Evolutionary conservation across 2,797 vertebrate species (phyloP), one percentile per base, ranked within the genome.

Genomic region (Micromesistius poutassou): DNA sequence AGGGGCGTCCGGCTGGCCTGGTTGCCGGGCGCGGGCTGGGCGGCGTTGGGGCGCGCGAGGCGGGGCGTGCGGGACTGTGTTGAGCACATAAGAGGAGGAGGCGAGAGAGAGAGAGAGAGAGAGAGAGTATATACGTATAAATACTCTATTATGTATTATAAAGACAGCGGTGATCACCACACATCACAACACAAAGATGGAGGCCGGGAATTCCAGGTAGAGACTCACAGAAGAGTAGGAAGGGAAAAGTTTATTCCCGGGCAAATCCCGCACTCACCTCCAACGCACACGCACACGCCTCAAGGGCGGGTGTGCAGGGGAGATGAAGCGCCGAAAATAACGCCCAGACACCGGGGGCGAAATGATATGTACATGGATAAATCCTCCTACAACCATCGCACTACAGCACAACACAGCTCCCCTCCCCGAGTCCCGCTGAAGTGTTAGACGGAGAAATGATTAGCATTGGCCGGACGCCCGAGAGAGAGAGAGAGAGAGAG

Each of bases 1-100:
- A 97, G 98, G 46, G 97, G 96, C 5, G 97, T 93, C 86, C 97
- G 94, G 90, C 94, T 95, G 77, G 93, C 93, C 93, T 98, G 97
- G 80, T 98, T 96, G 0, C 95, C 95, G 78, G 97, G 93, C 77
- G 96, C 96, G 0, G 96, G 94, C 92, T 97, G 96, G 33, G 96
- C 91, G 55, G 94, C 93, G 91, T 95, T 97, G 74, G 95, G 93
- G 76, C 76, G 95, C 0, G 91, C 90, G 81, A 87, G 91, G 2
- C 93, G 93, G 0, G 94, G 94, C 0, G 94, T 94, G 16, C 93
- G 91, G 78, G 91, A 91, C 93, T 94, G 87, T 0, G 77, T n/a
- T n/a, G 78, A 71, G 76, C 55, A 85, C 22, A 4, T n/a, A 38
- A 25, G 35, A 73, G 19, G 9, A 36, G 71, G 71, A 16, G 30